Percentiles rank a stretch among this genome's conserved stretches.
These are phyloP conservation scores for Yponomeuta cagnagella DNA, from an alignment of 2,888 invertebrate species.

Conservation along the genomic window DNA sequence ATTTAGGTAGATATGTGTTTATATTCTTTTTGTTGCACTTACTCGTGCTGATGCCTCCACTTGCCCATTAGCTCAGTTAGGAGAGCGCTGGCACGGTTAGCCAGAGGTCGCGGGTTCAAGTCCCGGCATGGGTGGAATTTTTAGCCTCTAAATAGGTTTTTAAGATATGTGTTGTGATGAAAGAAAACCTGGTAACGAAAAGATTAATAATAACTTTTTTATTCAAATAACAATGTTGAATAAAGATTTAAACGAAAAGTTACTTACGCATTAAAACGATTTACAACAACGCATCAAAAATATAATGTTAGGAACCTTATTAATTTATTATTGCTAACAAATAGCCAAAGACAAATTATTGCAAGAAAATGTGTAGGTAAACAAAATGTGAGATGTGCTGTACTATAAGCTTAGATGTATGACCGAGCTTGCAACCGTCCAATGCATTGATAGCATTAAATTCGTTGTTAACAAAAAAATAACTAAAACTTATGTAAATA, in stretches of 20 bases:
- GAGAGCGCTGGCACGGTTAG: no score
- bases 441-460: constrained; percentile 27
- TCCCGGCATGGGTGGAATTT: no score
- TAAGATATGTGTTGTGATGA: no score
- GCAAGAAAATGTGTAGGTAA: not conserved
- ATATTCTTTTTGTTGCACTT: no score
- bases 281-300: not conserved
- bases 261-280: not conserved
- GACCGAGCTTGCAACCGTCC: constrained; percentile 58
- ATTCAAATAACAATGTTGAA: no score
- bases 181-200: no score
- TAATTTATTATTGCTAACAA: not conserved
- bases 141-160: no score
- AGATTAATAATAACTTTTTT: no score
- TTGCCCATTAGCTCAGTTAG: no score
- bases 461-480: not conserved
- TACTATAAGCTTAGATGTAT: not conserved
- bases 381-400: not conserved
- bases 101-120: no score
- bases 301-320: not conserved
- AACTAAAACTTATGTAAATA: not conserved
- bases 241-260: not conserved
- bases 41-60: no score
- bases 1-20: no score
- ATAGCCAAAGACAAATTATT: not conserved